Evolutionary conservation across 1,140 invertebrate genomes (phyloP).

Genomic region (Rhopalosiphum maidis): DNA sequence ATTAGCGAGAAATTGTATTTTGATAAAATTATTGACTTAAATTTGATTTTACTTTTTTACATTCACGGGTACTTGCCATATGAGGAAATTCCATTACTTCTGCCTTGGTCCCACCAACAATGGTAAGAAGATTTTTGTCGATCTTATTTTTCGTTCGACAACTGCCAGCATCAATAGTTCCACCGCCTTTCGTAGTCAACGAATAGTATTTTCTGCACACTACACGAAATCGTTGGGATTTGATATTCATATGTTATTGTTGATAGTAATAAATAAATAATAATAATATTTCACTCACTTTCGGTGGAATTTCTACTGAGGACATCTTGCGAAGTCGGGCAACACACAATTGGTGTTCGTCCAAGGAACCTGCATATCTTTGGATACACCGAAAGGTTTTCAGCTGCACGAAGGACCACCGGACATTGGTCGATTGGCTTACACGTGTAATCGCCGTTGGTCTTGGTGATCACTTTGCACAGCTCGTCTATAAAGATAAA

Average conservation of each 20-base stretch:
- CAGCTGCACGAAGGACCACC: neutral
- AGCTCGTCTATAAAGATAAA: neutral
- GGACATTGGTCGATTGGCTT: slow-evolving; percentile 27
- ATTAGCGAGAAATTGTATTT: neutral
- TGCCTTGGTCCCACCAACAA: slow-evolving; percentile 67
- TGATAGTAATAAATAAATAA: neutral
- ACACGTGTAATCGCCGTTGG: neutral
- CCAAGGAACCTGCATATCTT: slow-evolving; percentile 25
- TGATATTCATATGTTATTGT: neutral
- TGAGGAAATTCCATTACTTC: slow-evolving; percentile 68
- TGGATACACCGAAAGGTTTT: neutral
- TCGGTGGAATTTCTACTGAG: neutral
- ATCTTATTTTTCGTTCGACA: neutral
- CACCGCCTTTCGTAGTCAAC: neutral
- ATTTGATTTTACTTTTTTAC: neutral
- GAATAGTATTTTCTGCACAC: slow-evolving; percentile 30
- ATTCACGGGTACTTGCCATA: slow-evolving; percentile 64
- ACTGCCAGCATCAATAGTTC: neutral
- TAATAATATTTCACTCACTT: slow-evolving; percentile 21
- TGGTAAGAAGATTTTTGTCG: slow-evolving; percentile 57
- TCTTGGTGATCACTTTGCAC: slow-evolving; percentile 9
- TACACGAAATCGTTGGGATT: neutral
- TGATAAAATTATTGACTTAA: neutral
- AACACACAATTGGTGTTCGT: slow-evolving; percentile 2
- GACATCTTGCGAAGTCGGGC: neutral